Base-by-base conservation (phyloP, 2,888 invertebrate genomes). In the Trichopoda pennipes region DNA sequence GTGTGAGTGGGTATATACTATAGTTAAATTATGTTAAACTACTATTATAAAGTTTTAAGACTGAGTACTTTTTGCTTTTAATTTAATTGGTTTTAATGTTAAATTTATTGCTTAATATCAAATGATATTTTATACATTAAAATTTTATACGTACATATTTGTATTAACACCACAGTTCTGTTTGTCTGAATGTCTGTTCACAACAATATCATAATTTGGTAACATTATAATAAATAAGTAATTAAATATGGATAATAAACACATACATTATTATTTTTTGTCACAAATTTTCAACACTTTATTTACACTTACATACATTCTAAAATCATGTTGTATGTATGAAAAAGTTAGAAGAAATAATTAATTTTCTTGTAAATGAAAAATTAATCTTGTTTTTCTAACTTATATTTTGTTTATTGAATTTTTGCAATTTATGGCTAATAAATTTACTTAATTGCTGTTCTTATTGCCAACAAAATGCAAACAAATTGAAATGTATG, bases 71-170 rank as follows among this genome's bases (percentile, higher is more conserved):
- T 60, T 17, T 70, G 76, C 70, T 72, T 76, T 81, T 76, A 76
- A 61, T 77, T 81, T 69, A 77, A 81, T 77, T 77, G 68, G 63
- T 73, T 68, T 77, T 81, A 77, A 81, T 81, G 68, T 73, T 58
- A 51, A 77, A 81, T 81, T 81, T 81, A 81, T 81, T 73, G 77
- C 63, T 77, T 77, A 51, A 73, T 81, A 58, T 73, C 14, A 55
- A 77, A 81, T 76, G 66, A 55, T 44, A 64, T 58, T 77, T 56
- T 51, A 21, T 55, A n/a, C 28, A 44, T 47, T 68, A 35, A 44
- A 49, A 44, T 10, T 51, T 16, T 38, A 12, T 1, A 38, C 17
- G 14, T 19, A 28, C 14, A 44, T 14, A 44, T 44, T 14, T 44
- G 10, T n/a, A 44, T 3, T 44, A 35, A 42, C 0, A 17, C 38